Percentiles rank a stretch among this genome's conserved stretches.
phyloP scores from a whole-genome alignment of 2,113 vertebrate genomes.

The Cynopterus brachyotis region DNA sequence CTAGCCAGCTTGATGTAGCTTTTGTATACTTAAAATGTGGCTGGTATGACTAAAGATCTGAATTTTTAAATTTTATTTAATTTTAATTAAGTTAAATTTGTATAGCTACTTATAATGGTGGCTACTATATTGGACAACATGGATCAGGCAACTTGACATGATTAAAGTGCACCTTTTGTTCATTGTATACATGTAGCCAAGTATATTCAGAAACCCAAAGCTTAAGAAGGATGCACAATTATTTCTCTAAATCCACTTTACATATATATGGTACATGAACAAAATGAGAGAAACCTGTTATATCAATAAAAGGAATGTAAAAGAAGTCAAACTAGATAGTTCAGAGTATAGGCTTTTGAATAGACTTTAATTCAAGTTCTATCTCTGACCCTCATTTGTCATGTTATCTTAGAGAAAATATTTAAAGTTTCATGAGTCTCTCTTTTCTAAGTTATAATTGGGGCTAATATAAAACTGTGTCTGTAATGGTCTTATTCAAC shows the following conservation, averaged over 20 bases:
- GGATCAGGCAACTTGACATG: neutral
- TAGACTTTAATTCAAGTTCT: neutral
- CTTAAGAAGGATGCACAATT: neutral
- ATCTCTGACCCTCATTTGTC: neutral
- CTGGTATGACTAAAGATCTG: neutral
- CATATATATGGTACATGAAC: neutral
- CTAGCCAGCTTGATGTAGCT: neutral
- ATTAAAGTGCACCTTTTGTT: slow-evolving; percentile 1
- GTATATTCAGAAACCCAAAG: neutral
- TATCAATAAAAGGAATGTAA: neutral
- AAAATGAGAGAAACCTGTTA: neutral
- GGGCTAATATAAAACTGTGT: neutral
- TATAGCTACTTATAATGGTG: neutral
- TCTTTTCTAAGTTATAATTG: slow-evolving; percentile 22
- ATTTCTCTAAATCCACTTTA: neutral
- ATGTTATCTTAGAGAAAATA: neutral
- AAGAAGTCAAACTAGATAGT: neutral
- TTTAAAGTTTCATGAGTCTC: neutral
- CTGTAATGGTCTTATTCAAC: neutral
- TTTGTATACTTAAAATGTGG: neutral
- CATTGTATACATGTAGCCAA: neutral
- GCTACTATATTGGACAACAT: neutral
- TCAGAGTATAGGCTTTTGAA: neutral
- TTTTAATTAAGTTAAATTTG: slow-evolving; percentile 8
- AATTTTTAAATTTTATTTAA: neutral